Conservation (phyloP, 2,113 vertebrate genomes). For the Pomatostomus ruficeps region DNA sequence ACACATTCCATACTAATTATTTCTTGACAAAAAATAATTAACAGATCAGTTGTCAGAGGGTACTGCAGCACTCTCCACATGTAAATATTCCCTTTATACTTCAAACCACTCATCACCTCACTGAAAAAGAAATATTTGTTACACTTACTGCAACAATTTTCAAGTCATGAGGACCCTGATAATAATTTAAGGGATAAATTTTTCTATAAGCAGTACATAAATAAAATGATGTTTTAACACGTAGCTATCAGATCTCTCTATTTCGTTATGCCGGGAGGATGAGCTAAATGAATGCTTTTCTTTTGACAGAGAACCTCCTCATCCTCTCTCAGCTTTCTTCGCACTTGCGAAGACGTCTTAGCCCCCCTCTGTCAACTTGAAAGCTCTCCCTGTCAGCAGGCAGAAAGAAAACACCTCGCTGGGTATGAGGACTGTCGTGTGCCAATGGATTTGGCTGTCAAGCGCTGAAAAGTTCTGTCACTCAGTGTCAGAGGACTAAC, state of each 20-base stretch:
- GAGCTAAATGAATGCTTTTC: slow-evolving; percentile 69
- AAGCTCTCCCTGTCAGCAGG: slow-evolving; percentile 76
- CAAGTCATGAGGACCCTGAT: background rate
- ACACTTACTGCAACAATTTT: background rate
- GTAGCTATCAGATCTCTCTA: slow-evolving; percentile 17
- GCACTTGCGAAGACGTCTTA: slow-evolving; percentile 62
- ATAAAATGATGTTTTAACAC: slow-evolving; percentile 47
- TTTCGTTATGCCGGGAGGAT: slow-evolving; percentile 14
- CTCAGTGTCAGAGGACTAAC: slow-evolving; percentile 74
- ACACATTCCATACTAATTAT: background rate
- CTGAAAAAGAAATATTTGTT: background rate
- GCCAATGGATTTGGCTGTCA: slow-evolving; percentile 77
- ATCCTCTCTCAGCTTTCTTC: slow-evolving; percentile 69
- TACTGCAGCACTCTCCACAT: background rate
- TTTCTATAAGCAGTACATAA: slow-evolving; percentile 36
- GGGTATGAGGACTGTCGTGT: slow-evolving; percentile 53
- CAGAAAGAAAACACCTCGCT: slow-evolving; percentile 68
- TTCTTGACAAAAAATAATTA: background rate
- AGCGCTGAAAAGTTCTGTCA: slow-evolving; percentile 70
- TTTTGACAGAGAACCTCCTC: slow-evolving; percentile 67
- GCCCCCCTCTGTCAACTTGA: slow-evolving; percentile 66
- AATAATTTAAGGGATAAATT: slow-evolving; percentile 16
- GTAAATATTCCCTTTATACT: background rate
- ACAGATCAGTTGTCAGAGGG: background rate
- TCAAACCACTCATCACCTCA: background rate